A percentile compares a stretch with the other conserved stretches of the same genome.
These are phyloP conservation scores for Enteromius unitaeniatus DNA, from an alignment of 2,797 vertebrate genomes.

Conservation along the genomic window DNA sequence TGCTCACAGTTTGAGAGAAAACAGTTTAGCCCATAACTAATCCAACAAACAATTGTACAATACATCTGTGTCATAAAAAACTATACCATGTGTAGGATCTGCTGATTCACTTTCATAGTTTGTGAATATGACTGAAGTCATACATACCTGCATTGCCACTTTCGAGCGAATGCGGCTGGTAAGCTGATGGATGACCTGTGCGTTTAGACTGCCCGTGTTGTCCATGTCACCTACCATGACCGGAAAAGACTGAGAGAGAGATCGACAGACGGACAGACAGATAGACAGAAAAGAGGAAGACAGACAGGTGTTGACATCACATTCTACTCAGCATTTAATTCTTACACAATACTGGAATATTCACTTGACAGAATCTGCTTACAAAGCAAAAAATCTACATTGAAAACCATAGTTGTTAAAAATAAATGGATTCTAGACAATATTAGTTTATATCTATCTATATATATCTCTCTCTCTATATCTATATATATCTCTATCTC, in stretches of 20 bases:
- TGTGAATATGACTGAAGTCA: background rate
- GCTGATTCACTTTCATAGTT: background rate
- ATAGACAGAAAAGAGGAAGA: background rate
- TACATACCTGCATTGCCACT: slow-evolving; percentile 85
- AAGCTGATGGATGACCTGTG: slow-evolving; percentile 91
- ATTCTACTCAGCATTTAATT: background rate
- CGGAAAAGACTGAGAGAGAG: slow-evolving; percentile 83
- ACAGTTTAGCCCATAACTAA: background rate
- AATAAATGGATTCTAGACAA: background rate
- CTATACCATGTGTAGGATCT: background rate
- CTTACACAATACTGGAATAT: background rate
- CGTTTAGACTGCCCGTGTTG: slow-evolving; percentile 90
- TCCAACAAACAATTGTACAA: background rate
- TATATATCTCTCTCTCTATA: no score
- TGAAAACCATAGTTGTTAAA: background rate
- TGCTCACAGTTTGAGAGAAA: background rate
- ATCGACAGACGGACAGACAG: background rate
- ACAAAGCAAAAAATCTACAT: background rate
- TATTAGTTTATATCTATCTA: no score
- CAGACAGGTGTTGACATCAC: background rate
- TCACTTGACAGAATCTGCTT: background rate
- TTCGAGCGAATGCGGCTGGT: slow-evolving; percentile 84
- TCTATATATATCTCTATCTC: no score
- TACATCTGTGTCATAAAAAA: background rate
- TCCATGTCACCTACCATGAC: slow-evolving; percentile 93